Evolutionary conservation across 2,888 invertebrate genomes (phyloP), one percentile per base, ranked within the genome.

Genomic region (Nemurella pictetii): DNA sequence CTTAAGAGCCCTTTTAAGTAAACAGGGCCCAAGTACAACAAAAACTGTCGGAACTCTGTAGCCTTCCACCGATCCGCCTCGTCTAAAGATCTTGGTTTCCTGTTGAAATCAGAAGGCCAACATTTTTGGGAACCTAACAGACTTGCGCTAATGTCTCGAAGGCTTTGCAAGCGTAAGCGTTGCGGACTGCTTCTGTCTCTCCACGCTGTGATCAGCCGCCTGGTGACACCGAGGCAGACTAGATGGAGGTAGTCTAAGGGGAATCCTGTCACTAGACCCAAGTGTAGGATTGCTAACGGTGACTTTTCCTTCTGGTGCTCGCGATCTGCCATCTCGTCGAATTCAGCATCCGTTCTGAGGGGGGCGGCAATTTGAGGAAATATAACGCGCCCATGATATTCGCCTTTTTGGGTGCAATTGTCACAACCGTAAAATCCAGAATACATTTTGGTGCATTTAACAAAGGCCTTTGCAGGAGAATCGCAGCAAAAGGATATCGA

Each of bases 11-110:
- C 81, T 86, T 87, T 87, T 12, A 89, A 83, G 80, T 87, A 86
- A n/a, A 89, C 84, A n/a, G 88, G 88, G 3, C 88, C 88, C 28
- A 87, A 87, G 84, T 89, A 88, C 32, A 89, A 83, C 0, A 88
- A 36, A 85, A 89, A 87, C 12, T 86, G 86, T 26, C 88, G 75
- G 75, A 87, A 88, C 85, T 89, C 89, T 5, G 88, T 88, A n/a
- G 88, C 88, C 84, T 89, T 89, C 88, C 88, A 89, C 29, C 87
- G 85, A 7, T 87, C 86, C n/a, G 87, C 78, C 55, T 88, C 87
- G 85, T 25, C 82, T 9, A 89, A 83, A 7, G 87, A 80, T 82
- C 89, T 86, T 2, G 88, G 88, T 86, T 87, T 88, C 72, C 89
- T 84, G 9, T 85, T 85, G 86, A 89, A 89, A 84, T 89, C 88